Conservation (phyloP, 2,797 vertebrate genomes). For the Pyrocephalus nanus region DNA sequence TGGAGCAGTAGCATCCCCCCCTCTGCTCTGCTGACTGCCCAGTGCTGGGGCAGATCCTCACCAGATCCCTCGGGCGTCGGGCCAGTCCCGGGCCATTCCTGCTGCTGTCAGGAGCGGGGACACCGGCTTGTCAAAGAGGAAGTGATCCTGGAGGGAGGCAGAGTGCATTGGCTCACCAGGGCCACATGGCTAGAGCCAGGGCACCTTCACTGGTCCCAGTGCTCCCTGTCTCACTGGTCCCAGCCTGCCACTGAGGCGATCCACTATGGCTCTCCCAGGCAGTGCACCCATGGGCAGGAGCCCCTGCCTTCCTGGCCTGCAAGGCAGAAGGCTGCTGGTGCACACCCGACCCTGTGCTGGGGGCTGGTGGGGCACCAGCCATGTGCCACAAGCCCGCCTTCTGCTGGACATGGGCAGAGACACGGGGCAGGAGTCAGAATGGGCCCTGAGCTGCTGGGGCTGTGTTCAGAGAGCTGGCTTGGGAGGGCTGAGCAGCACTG, state of each 20-base stretch:
- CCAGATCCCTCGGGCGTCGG: slow-evolving; percentile 96
- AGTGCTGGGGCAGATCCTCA: slow-evolving; percentile 59
- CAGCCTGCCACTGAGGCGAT: neutral
- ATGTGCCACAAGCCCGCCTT: neutral
- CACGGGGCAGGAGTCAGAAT: neutral
- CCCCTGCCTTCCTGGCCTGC: neutral
- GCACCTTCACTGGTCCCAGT: neutral
- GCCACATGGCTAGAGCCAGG: neutral
- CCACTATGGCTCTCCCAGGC: accelerated
- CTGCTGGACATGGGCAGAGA: neutral
- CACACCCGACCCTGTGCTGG: neutral
- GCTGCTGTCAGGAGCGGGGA: slow-evolving; percentile 93
- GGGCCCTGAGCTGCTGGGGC: neutral
- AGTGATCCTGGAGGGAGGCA: slow-evolving; percentile 86
- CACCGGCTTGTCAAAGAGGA: slow-evolving; percentile 96
- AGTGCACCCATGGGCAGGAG: neutral
- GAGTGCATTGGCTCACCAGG: neutral
- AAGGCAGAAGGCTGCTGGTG: neutral
- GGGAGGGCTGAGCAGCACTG: neutral
- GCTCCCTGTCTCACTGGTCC: neutral
- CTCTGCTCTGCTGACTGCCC: neutral
- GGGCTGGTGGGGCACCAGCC: neutral
- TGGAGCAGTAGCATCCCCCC: neutral
- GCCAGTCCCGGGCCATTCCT: slow-evolving; percentile 98
- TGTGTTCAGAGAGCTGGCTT: neutral